Evolutionary conservation across 2,113 vertebrate genomes (phyloP).

Genomic region (Oncorhynchus masou): DNA sequence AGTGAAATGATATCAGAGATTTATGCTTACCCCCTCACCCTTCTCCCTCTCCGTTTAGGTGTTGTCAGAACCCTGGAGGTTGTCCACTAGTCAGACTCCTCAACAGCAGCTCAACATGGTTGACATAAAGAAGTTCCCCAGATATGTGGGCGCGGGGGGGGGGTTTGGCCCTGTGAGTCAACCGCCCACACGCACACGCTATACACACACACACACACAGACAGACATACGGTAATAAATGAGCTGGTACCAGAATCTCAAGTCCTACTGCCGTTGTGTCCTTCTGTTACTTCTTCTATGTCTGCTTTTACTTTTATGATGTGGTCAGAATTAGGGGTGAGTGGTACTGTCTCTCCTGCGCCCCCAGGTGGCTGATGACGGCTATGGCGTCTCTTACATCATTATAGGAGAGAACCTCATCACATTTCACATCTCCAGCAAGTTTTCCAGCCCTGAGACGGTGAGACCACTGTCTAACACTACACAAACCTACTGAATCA

Average conservation of each 20-base stretch:
- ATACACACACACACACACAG: background rate
- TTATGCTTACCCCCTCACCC: background rate
- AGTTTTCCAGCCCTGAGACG: slow-evolving; percentile 86
- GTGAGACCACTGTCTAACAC: slow-evolving; percentile 65
- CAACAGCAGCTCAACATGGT: slow-evolving; percentile 88
- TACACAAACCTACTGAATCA: slow-evolving; percentile 18
- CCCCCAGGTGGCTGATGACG: slow-evolving; percentile 88
- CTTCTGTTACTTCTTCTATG: too few species aligned
- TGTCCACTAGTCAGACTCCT: slow-evolving; percentile 91
- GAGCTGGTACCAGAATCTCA: too few species aligned
- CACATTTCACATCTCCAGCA: slow-evolving; percentile 93
- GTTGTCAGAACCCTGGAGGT: slow-evolving; percentile 88
- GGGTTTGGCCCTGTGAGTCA: slow-evolving; percentile 92
- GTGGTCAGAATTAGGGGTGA: background rate
- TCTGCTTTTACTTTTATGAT: too few species aligned
- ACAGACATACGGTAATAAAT: too few species aligned
- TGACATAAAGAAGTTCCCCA: slow-evolving; percentile 79
- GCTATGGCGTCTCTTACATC: slow-evolving; percentile 93
- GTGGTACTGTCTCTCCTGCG: background rate
- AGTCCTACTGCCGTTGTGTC: too few species aligned
- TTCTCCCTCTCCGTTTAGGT: slow-evolving; percentile 72
- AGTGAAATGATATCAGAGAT: too few species aligned
- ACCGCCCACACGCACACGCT: background rate
- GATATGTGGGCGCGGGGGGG: slow-evolving; percentile 81
- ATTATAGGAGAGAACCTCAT: slow-evolving; percentile 89